Evolutionary conservation across 2,888 invertebrate genomes (phyloP), one percentile per base, ranked within the genome.

Genomic region (Tachystola acroxantha): DNA sequence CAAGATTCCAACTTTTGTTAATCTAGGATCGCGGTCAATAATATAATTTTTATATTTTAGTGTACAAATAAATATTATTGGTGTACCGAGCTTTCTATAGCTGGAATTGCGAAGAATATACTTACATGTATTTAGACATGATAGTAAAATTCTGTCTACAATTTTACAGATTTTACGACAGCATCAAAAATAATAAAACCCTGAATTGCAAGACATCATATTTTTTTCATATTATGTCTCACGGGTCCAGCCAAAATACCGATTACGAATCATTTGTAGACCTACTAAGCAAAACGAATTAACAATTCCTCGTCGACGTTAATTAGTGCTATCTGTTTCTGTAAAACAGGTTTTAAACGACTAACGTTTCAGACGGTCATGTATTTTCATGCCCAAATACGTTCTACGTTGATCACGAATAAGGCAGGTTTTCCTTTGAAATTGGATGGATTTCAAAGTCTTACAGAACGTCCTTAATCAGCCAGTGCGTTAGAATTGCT

Each of bases 311-410:
- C 62, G 49, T 57, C 58, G 46, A 54, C 48, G 57, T 60, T 74
- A 79, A 77, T 78, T 75, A 70, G 53, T 57, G 60, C 67, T 78
- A 80, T 79, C 77, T 64, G 69, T 66, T 64, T 68, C 60, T 57
- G 55, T 56, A 65, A 73, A 80, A 80, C 80, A 44, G 59, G 75
- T 80, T 78, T 69, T 50, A 52, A 60, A 56, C 58, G 45, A 62
- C 61, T 56, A 63, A 61, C 46, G 56, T 65, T 72, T 71, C 69
- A 70, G 70, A 46, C 56, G 51, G 55, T 64, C 55, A 32, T 42
- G 10, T 27, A 34, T 35, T 44, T 48, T 37, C 42, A 44, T 25
- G 29, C 57, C 13, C 70, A 67, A 66, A 37, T 57, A 40, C 40
- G 37, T 58, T 61, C 46, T 75, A 69, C 46, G 24, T 32, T 16